Conservation (phyloP, 2,797 vertebrate genomes). For the Gouania willdenowi region DNA sequence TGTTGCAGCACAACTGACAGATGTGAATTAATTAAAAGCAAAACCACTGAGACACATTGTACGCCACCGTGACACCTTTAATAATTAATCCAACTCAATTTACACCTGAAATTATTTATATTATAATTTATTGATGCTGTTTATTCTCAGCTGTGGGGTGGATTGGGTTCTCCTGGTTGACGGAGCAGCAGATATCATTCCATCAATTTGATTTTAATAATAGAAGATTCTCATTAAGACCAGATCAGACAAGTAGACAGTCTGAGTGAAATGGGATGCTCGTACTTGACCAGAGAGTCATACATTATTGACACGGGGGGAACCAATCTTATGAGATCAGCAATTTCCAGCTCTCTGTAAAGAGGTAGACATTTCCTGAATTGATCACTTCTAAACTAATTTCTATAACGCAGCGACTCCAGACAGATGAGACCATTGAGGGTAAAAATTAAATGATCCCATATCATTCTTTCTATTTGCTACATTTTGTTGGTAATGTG, state of each 20-base stretch:
- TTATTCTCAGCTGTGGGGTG: constrained; percentile 43
- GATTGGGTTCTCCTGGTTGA: constrained; percentile 34
- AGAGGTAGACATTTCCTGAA: constrained; percentile 28
- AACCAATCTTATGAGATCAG: constrained; percentile 67
- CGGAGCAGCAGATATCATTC: constrained; percentile 46
- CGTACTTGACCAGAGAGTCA: constrained; percentile 58
- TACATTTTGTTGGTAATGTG: constrained; percentile 32
- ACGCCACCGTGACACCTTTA: constrained; percentile 49
- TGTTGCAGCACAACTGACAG: constrained; percentile 40
- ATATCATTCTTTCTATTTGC: constrained; percentile 27
- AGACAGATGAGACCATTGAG: constrained; percentile 25
- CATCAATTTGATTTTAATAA: constrained; percentile 81
- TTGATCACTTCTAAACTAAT: constrained; percentile 40
- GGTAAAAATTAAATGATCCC: constrained; percentile 44
- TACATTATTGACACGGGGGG: constrained; percentile 74
- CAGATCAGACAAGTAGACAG: constrained; percentile 74
- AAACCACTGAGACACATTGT: constrained; percentile 44
- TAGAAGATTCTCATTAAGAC: constrained; percentile 77
- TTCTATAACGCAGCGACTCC: constrained; percentile 13
- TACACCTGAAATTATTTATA: constrained; percentile 73
- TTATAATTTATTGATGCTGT: constrained; percentile 68
- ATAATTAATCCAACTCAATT: constrained; percentile 78
- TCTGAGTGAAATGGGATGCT: constrained; percentile 52
- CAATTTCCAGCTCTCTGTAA: constrained; percentile 52
- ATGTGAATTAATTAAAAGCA: constrained; percentile 56